Base-by-base conservation (phyloP, 92 coral and sea anemone genomes). In the Bergia sp. region DNA sequence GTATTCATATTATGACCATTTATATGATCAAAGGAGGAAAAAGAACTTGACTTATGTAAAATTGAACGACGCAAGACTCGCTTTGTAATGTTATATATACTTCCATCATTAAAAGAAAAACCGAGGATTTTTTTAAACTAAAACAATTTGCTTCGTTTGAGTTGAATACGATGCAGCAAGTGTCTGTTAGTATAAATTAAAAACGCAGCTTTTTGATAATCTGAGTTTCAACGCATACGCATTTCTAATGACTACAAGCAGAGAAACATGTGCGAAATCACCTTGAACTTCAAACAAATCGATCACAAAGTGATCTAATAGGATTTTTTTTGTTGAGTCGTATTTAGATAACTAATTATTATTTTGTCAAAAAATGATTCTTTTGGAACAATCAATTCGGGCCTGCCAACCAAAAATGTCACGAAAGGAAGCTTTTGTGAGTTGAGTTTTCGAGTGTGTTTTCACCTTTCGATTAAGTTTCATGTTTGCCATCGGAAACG, bases 271-370 rank as follows among this genome's bases (percentile, higher is more conserved):
- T 16, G 69, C 69, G 7, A 61, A 61, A 18, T 61, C n/a, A 61
- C 69, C 77, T 38, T 29, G 29, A 29, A 29, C 29, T 29, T 73
- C 77, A 7, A 37, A 43, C 77, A 61, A 16, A 18, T 61, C 69
- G 69, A 21, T 61, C 69, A 61, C 69, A 61, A 61, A 18, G 2
- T 61, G 69, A 61, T 20, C 6, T 61, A 61, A 61, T 18, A 15
- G 23, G 3, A 0, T 2, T 16, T 50, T 29, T 21, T 67, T 13
- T 38, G 4, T 37, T 36, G 77, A 73, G 9, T 37, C 36, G 77
- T 73, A 37, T 73, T 73, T 73, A 73, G 77, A 73, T 73, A 73
- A 73, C 77, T 73, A 73, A 73, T 73, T 73, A 73, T 73, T 73
- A 38, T 73, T 73, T 73, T 73, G 40, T 73, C 42, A 73, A 73